Conservation (phyloP, 23 tunicate genomes). For the Botrylloides violaceus region DNA sequence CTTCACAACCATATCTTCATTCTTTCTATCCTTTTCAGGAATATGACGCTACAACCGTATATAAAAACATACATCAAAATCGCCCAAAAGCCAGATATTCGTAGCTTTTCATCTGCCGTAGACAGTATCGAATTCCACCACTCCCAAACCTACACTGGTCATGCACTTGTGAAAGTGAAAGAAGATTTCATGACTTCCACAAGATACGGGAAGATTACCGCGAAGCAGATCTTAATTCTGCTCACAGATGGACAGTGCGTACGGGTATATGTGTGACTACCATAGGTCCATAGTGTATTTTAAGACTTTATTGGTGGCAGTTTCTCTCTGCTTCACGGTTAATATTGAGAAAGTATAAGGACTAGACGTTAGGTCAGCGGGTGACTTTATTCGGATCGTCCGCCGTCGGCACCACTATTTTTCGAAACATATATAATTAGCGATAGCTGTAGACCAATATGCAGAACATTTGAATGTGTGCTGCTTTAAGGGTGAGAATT, state of each 20-base stretch:
- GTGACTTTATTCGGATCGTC: too few relatives aligned
- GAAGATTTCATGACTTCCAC: neutral
- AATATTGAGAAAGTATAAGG: too few relatives aligned
- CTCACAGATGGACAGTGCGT: slow-evolving; percentile 10
- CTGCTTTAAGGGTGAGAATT: neutral
- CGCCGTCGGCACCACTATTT: too few relatives aligned
- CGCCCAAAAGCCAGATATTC: neutral
- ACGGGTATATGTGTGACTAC: neutral
- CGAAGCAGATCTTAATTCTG: slow-evolving; percentile 7
- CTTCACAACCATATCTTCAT: too few relatives aligned
- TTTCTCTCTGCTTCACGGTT: too few relatives aligned
- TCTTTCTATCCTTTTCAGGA: too few relatives aligned
- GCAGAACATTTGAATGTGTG: neutral
- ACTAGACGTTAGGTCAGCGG: too few relatives aligned
- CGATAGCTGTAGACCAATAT: too few relatives aligned
- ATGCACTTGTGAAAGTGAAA: neutral
- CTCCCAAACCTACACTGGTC: slow-evolving; percentile 4
- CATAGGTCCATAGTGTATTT: too few relatives aligned
- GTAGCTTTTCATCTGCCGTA: neutral
- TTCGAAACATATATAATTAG: too few relatives aligned
- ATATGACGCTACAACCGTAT: neutral
- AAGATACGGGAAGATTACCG: slow-evolving; percentile 1
- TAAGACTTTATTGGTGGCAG: too few relatives aligned
- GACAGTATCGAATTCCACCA: neutral
- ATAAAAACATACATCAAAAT: neutral